Conservation (phyloP, 2,888 invertebrate genomes). For the Malthinus seriepunctatus region DNA sequence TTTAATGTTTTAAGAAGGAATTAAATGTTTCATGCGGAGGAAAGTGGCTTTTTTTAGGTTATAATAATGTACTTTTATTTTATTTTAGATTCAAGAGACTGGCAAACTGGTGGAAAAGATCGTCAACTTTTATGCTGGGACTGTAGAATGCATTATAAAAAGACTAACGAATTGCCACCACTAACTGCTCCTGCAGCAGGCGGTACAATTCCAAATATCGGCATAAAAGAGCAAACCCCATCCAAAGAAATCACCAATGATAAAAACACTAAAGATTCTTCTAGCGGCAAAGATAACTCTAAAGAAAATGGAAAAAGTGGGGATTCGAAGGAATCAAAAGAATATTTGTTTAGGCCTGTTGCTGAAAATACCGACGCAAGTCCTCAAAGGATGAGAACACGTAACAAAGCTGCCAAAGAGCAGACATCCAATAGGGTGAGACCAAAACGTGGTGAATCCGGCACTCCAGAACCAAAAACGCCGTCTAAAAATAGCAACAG, state of each 20-base stretch:
- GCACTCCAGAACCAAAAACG: constrained; percentile 55
- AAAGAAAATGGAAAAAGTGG: constrained; percentile 16
- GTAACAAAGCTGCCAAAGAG: constrained; percentile 81
- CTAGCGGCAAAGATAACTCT: constrained; percentile 14
- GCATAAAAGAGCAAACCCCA: constrained; percentile 28
- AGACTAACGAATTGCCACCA: constrained; percentile 73
- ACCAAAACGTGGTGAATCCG: constrained; percentile 60
- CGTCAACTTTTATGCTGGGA: constrained; percentile 72
- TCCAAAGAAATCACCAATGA: constrained; percentile 21
- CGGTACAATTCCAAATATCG: constrained; percentile 31
- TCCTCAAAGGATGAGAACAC: constrained; percentile 87
- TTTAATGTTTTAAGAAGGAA: no score
- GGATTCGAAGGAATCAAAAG: constrained; percentile 28
- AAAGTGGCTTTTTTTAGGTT: no score
- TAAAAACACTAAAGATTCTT: constrained; percentile 20
- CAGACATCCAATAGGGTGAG: constrained; percentile 58
- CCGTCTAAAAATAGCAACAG: constrained; percentile 54
- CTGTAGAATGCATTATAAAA: constrained; percentile 75
- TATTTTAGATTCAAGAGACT: constrained; percentile 66
- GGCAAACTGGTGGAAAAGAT: constrained; percentile 75
- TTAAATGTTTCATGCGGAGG: no score
- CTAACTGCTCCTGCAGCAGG: constrained; percentile 53
- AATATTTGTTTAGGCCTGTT: constrained; percentile 39
- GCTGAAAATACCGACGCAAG: constrained; percentile 75
- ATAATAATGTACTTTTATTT: constrained; percentile 11